phyloP scores from a whole-genome alignment of 2,888 invertebrate genomes.

The Chironomus riparius region DNA sequence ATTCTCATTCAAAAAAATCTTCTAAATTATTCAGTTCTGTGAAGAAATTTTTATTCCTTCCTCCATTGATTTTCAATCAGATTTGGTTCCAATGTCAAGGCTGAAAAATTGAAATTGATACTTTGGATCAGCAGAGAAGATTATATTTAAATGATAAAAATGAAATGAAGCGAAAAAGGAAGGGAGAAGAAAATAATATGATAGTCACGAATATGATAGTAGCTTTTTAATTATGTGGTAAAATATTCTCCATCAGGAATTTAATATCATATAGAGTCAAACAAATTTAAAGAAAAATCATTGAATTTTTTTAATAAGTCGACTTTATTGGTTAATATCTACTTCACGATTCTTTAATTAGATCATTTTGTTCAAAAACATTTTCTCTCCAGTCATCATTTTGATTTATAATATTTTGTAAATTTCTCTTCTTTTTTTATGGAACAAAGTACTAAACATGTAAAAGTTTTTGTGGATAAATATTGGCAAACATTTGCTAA shows the following conservation, averaged over 20 bases:
- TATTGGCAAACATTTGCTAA: neutral
- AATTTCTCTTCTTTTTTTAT: too few relatives aligned
- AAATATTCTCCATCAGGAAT: too few relatives aligned
- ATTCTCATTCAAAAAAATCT: neutral
- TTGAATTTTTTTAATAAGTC: too few relatives aligned
- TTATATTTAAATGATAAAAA: neutral
- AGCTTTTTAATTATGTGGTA: too few relatives aligned
- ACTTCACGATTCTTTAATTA: neutral
- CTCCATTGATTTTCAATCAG: neutral
- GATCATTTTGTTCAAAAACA: neutral
- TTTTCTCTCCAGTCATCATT: neutral
- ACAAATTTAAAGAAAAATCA: too few relatives aligned
- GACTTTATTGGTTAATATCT: neutral
- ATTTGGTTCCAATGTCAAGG: neutral
- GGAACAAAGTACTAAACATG: too few relatives aligned
- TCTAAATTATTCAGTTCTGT: too few relatives aligned
- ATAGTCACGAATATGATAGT: conserved; percentile 9
- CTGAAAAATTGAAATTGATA: neutral
- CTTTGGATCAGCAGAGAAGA: neutral
- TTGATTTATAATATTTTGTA: too few relatives aligned
- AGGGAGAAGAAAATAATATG: neutral
- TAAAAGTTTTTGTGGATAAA: neutral
- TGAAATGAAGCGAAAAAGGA: neutral
- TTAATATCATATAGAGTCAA: too few relatives aligned
- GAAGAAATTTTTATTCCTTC: neutral